Conservation (phyloP, 2,888 invertebrate species). For the Sesia bembeciformis region DNA sequence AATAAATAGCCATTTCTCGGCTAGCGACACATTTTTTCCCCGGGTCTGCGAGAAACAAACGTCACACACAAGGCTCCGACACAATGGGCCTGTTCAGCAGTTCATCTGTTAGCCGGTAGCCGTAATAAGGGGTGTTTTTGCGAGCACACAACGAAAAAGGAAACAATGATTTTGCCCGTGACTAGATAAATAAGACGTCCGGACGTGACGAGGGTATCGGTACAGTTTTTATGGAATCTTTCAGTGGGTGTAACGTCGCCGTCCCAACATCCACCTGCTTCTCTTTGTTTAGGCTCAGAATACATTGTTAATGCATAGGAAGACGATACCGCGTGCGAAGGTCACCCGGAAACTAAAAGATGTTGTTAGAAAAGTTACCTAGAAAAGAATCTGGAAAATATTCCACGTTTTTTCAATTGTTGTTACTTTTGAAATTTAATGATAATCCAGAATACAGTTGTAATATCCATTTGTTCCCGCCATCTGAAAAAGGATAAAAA, state of each 20-base stretch:
- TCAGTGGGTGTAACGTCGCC: slow-evolving; percentile 35
- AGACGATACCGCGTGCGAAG: slow-evolving; percentile 7
- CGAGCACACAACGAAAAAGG: slow-evolving; percentile 49
- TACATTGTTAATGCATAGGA: slow-evolving; percentile 46
- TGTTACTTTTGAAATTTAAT: too few species aligned
- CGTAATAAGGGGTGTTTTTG: slow-evolving; percentile 64
- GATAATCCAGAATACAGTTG: slow-evolving; percentile 12
- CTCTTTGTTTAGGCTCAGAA: slow-evolving; percentile 51
- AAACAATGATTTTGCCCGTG: slow-evolving; percentile 68
- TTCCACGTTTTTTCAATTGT: too few species aligned
- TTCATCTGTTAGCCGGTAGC: slow-evolving; percentile 55
- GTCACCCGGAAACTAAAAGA: slow-evolving; percentile 1
- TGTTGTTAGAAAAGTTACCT: too few species aligned
- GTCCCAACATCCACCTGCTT: slow-evolving; percentile 41
- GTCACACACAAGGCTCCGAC: slow-evolving; percentile 49
- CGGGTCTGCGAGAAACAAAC: slow-evolving; percentile 34
- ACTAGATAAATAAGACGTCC: slow-evolving; percentile 71
- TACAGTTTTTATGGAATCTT: slow-evolving; percentile 67
- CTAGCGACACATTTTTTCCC: slow-evolving; percentile 22
- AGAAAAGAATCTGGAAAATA: too few species aligned
- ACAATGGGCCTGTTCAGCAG: slow-evolving; percentile 50
- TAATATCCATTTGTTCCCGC: slow-evolving; percentile 37
- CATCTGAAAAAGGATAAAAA: slow-evolving; percentile 45
- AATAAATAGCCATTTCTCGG: slow-evolving; percentile 32
- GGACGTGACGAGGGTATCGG: slow-evolving; percentile 66